These are phyloP conservation scores for Argyresthia goedartella DNA, from an alignment of 2,888 invertebrate species.

Conservation along the genomic window DNA sequence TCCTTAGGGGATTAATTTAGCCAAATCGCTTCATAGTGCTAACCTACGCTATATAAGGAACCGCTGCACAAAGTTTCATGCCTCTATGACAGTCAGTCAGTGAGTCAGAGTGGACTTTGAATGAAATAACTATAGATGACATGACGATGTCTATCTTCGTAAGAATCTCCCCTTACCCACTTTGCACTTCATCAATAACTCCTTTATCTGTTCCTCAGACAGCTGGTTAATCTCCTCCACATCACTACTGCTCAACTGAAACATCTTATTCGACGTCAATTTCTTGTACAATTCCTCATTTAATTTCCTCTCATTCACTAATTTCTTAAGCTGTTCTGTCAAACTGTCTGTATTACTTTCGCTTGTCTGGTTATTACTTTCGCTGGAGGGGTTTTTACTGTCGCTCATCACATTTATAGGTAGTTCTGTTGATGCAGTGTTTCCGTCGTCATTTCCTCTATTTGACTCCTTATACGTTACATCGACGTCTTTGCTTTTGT, in stretches of 20 bases:
- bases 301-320: conserved; percentile 50
- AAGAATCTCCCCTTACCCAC: conserved; percentile 32
- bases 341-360: conserved; percentile 14
- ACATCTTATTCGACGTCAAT: conserved; percentile 48
- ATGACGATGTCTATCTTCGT: not conserved
- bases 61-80: no score
- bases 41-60: no score
- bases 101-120: no score
- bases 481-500: not conserved
- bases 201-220: conserved; percentile 37
- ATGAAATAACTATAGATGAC: no score
- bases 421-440: conserved; percentile 21
- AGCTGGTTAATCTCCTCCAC: conserved; percentile 60
- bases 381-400: conserved; percentile 13
- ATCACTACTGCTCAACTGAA: conserved; percentile 54
- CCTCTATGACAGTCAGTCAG: no score
- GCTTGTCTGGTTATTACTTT: conserved; percentile 9
- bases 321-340: conserved; percentile 32
- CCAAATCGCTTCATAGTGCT: no score
- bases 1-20: no score
- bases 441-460: conserved; percentile 9
- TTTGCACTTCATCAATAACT: conserved; percentile 43
- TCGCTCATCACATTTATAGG: conserved; percentile 31
- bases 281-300: conserved; percentile 48
- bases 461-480: not conserved